Base-by-base conservation (phyloP, 2,797 vertebrate genomes). In the Manis javanica region DNA sequence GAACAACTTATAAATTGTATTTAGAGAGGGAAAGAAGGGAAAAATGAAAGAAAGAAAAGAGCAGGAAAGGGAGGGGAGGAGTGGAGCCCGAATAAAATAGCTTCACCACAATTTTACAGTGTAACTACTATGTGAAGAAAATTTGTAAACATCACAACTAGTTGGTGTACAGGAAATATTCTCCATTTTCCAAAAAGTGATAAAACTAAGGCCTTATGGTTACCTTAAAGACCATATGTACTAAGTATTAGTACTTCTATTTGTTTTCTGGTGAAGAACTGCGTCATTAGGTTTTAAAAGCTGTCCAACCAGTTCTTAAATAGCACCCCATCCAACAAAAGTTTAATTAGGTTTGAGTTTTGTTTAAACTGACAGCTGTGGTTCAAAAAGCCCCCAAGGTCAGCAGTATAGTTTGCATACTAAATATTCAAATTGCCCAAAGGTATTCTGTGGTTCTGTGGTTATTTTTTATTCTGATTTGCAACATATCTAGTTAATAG, bases 321-420 rank as follows among this genome's bases (percentile, higher is more conserved):
- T 63, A 87, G n/a, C 37, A 82, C 26, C 69, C 55, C n/a, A 37
- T 94, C 79, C 97, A 97, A 93, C 85, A 81, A 91, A 97, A 78
- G 78, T 95, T 98, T 94, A 97, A 97, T 93, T 96, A 95, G 92
- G 91, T 81, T 96, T 89, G 42, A 95, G 96, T 94, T 96, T 96
- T 98, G 97, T 98, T 97, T 97, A 96, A 97, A 97, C 91, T 95
- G 95, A 98, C 89, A 95, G 78, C 91, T 96, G 79, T 94, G 96
- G 96, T 97, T 97, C 95, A 97, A 87, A 96, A 95, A 93, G 59
- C 92, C 94, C 92, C 94, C 82, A 81, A 96, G 93, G 91, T 96
- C 86, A 91, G 59, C 2, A 0, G 46, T 90, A 79, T 26, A 90
- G 49, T 98, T 97, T 97, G 97, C 97, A 97, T 97, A 78, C 88